Conservation (phyloP, 2,888 invertebrate species). For the Vandiemenella viatica region DNA sequence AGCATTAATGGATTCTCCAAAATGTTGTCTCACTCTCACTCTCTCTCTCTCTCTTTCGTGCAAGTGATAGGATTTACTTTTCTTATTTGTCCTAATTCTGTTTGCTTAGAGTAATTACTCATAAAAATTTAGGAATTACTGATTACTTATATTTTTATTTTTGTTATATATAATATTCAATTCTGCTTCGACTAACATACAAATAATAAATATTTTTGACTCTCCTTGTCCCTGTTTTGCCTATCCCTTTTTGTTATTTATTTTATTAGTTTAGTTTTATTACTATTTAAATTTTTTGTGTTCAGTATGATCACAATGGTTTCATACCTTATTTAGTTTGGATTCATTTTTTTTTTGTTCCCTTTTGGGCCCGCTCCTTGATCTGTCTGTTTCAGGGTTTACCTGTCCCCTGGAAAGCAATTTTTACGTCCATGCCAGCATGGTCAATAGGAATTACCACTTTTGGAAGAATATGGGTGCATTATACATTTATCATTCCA, state of each 20-base stretch:
- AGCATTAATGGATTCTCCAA: too few species aligned
- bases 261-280: neutral
- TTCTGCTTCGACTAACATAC: neutral
- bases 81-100: too few species aligned
- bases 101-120: too few species aligned
- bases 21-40: too few species aligned
- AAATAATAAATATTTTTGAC: too few species aligned
- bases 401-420: slow-evolving; percentile 47
- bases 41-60: too few species aligned
- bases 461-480: slow-evolving; percentile 60
- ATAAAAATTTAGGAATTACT: too few species aligned
- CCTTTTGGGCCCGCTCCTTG: neutral
- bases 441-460: slow-evolving; percentile 59
- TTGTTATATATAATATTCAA: too few species aligned
- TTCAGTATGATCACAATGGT: neutral
- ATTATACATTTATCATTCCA: slow-evolving; percentile 54
- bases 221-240: slow-evolving; percentile 3
- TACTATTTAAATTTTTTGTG: slow-evolving; percentile 6
- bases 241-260: neutral
- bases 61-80: too few species aligned
- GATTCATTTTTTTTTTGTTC: too few species aligned
- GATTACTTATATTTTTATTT: too few species aligned
- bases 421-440: slow-evolving; percentile 46
- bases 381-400: slow-evolving; percentile 22
- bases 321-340: too few species aligned